Conservation (phyloP, 92 coral and sea anemone genomes). For the Porites cylindrica region DNA sequence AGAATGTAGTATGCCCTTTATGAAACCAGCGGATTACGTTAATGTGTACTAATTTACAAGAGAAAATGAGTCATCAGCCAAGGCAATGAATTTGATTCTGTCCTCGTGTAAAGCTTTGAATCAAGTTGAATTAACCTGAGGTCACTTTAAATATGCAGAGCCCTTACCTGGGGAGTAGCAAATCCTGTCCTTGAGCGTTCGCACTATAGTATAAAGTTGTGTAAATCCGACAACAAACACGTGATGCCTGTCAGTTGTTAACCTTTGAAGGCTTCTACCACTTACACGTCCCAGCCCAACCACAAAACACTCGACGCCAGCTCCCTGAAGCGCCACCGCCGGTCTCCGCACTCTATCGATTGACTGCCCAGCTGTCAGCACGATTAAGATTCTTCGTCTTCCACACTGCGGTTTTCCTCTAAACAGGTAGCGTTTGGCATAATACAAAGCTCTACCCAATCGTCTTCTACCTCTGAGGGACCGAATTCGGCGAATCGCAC, state of each 20-base stretch:
- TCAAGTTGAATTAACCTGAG: too few relatives aligned
- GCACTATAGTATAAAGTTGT: slow-evolving; percentile 33
- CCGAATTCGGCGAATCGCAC: slow-evolving; percentile 47
- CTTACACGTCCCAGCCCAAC: slow-evolving; percentile 54
- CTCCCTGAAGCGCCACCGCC: slow-evolving; percentile 46
- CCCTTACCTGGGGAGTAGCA: slow-evolving; percentile 63
- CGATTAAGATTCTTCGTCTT: slow-evolving; percentile 72
- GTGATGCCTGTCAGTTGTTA: slow-evolving; percentile 63
- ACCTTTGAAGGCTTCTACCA: slow-evolving; percentile 21
- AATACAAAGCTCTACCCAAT: slow-evolving; percentile 68
- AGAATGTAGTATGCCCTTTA: too few relatives aligned
- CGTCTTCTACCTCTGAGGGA: slow-evolving; percentile 35
- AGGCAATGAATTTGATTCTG: too few relatives aligned
- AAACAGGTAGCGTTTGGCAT: slow-evolving; percentile 61
- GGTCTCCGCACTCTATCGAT: slow-evolving; percentile 71
- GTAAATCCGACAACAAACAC: slow-evolving; percentile 42
- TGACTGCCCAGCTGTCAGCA: slow-evolving; percentile 70
- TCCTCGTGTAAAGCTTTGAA: too few relatives aligned
- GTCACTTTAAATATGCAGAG: too few relatives aligned
- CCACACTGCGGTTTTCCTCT: slow-evolving; percentile 80
- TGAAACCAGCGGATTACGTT: too few relatives aligned
- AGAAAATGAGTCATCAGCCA: too few relatives aligned
- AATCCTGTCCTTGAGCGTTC: slow-evolving; percentile 47
- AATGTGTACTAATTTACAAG: too few relatives aligned
- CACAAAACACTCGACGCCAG: slow-evolving; percentile 72